Evolutionary conservation across 2,888 invertebrate genomes (phyloP).

Genomic region (Drosophila antonietae): DNA sequence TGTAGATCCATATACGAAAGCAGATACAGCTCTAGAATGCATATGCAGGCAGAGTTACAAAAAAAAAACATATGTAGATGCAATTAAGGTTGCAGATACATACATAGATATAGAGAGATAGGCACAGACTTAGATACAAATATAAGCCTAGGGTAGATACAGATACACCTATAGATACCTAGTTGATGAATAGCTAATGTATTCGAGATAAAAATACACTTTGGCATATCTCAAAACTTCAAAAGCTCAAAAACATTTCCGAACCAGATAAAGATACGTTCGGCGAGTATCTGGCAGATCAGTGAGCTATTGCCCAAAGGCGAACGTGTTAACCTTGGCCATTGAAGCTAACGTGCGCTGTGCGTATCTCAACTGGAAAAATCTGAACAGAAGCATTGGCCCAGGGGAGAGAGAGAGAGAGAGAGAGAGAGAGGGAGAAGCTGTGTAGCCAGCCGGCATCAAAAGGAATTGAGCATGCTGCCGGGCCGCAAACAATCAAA

Average conservation of each 20-base stretch:
- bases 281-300: slow-evolving; percentile 8
- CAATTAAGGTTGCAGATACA: background rate
- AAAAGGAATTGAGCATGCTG: slow-evolving; percentile 35
- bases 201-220: background rate
- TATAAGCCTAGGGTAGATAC: too few relatives aligned
- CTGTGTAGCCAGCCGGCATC: slow-evolving; percentile 15
- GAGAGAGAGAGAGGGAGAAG: background rate
- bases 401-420: background rate
- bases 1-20: background rate
- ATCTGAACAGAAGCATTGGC: too few relatives aligned
- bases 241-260: background rate
- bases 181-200: background rate
- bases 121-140: background rate
- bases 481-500: slow-evolving; percentile 19
- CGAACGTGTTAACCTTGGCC: slow-evolving; percentile 59
- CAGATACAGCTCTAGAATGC: background rate
- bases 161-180: background rate
- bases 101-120: too few relatives aligned
- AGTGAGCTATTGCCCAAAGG: slow-evolving; percentile 29
- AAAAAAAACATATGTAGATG: too few relatives aligned
- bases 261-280: background rate
- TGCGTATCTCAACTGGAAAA: slow-evolving; percentile 22
- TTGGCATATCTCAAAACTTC: background rate
- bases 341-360: slow-evolving; percentile 26
- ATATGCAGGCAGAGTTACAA: background rate